Percentiles rank a stretch among this genome's conserved stretches.
phyloP scores from a whole-genome alignment of 1,140 invertebrate genomes.

The Drosophila busckii region DNA sequence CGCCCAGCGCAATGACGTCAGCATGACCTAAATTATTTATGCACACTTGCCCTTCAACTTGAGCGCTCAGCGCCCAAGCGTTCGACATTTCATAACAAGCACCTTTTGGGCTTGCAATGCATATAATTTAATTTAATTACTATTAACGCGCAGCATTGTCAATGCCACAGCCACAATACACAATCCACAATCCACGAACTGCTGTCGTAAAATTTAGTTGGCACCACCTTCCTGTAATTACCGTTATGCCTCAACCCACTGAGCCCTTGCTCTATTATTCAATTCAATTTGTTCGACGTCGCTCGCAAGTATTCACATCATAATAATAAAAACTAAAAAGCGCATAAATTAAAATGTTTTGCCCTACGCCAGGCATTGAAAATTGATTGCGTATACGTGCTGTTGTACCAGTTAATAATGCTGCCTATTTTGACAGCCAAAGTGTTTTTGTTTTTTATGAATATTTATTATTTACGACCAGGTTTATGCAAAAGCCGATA shows the following conservation, averaged over 20 bases:
- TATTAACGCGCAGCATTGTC: background rate
- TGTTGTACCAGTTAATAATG: constrained; percentile 10
- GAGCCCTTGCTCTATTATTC: constrained; percentile 36
- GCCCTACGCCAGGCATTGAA: constrained; percentile 16
- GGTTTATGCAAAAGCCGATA: background rate
- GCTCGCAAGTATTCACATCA: constrained; percentile 36
- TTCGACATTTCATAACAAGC: no score
- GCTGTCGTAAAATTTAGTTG: constrained; percentile 3
- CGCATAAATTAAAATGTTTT: constrained; percentile 25
- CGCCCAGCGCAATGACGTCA: no score
- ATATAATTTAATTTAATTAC: constrained; percentile 12
- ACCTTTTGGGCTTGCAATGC: background rate
- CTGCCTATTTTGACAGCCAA: background rate
- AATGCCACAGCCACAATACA: background rate
- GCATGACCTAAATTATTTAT: no score
- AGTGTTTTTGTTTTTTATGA: background rate
- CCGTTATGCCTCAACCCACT: constrained; percentile 15
- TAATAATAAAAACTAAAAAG: constrained; percentile 53
- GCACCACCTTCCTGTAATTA: constrained; percentile 34
- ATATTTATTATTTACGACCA: constrained; percentile 7
- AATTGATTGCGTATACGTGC: constrained; percentile 32
- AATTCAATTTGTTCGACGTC: constrained; percentile 50
- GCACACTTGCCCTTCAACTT: no score
- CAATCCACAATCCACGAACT: background rate
- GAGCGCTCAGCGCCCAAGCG: no score